Evolutionary conservation across 1,140 invertebrate species (phyloP).

Genomic region (Tigriopus japonicus): DNA sequence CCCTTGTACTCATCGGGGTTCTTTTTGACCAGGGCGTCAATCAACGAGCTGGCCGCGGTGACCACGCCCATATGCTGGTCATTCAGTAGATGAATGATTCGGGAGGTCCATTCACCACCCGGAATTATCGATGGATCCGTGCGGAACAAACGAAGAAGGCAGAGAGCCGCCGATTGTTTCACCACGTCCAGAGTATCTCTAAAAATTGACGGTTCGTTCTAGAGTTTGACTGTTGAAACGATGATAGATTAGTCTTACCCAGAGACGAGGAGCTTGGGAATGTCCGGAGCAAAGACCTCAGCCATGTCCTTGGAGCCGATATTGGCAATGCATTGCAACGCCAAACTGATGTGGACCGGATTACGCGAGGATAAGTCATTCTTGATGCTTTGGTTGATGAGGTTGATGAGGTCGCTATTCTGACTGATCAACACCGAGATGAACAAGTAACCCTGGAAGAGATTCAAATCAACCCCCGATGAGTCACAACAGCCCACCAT

Average conservation of each 20-base stretch:
- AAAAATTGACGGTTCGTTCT: too few species aligned
- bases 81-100: constrained; percentile 95
- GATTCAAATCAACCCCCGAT: constrained; percentile 8
- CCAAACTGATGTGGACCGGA: constrained; percentile 94
- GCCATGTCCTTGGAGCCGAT: constrained; percentile 99
- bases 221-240: too few species aligned
- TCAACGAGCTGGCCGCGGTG: constrained; percentile 90
- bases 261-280: constrained; percentile 92
- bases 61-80: constrained; percentile 99
- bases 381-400: constrained; percentile 98
- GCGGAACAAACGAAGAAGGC: constrained; percentile 75
- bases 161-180: constrained; percentile 96
- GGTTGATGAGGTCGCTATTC: constrained; percentile 94
- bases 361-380: constrained; percentile 84
- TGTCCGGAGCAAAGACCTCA: constrained; percentile 92
- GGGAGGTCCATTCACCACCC: constrained; percentile 92
- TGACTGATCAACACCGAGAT: constrained; percentile 98
- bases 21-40: constrained; percentile 93
- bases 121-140: constrained; percentile 87
- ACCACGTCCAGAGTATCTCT: constrained; percentile 99
- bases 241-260: too few species aligned
- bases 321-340: constrained; percentile 99
- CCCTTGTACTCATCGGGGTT: constrained; percentile 99
- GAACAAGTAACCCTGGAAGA: constrained; percentile 82
- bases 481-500: neutral